Conservation (phyloP, 2,113 vertebrate genomes). For the Macrotus californicus region DNA sequence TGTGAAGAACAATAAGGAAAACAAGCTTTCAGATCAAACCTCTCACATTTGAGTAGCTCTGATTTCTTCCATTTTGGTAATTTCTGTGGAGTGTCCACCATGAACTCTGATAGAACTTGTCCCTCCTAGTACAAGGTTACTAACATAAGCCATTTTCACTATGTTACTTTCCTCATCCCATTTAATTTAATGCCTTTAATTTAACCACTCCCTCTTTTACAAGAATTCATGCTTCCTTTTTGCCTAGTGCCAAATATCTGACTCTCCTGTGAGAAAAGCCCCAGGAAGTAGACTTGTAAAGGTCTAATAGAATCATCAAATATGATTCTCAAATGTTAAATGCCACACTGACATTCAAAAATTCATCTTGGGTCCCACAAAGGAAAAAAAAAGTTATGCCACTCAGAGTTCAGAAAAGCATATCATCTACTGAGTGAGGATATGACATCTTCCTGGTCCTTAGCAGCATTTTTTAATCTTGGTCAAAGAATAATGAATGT, state of each 20-base stretch:
- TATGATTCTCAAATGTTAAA: slow-evolving; percentile 46
- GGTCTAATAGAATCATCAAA: slow-evolving; percentile 37
- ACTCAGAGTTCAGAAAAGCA: slow-evolving; percentile 31
- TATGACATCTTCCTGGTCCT: neutral
- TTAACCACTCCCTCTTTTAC: neutral
- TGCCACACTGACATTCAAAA: neutral
- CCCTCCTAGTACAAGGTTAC: neutral
- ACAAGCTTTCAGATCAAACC: neutral
- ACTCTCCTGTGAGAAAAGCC: neutral
- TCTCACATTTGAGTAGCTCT: neutral
- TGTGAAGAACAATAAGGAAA: neutral
- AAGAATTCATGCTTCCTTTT: neutral
- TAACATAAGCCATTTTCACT: neutral
- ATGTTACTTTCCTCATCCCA: neutral
- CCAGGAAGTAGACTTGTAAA: neutral
- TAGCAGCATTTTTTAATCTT: neutral
- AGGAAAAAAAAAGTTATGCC: neutral
- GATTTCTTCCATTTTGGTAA: neutral
- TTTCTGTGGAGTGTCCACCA: neutral
- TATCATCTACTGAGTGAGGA: neutral
- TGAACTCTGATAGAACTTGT: neutral
- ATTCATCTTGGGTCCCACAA: neutral
- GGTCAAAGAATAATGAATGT: neutral
- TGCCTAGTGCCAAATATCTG: neutral
- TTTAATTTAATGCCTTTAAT: neutral